Evolutionary conservation across 2,113 vertebrate species (phyloP).

Genomic region (Sander vitreus): DNA sequence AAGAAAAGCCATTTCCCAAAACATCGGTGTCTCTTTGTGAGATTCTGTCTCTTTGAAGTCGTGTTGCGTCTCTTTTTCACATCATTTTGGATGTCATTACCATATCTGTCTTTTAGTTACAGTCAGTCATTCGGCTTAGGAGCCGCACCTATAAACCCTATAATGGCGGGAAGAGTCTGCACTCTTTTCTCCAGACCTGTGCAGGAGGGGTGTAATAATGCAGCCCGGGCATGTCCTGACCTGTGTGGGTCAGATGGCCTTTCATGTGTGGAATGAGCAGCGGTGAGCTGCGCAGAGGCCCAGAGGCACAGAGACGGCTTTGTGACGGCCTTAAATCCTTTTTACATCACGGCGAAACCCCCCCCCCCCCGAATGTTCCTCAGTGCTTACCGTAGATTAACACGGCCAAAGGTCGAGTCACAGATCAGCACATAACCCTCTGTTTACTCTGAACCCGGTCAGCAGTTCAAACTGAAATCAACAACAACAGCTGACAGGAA

Average conservation of each 20-base stretch:
- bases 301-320: conserved; percentile 32
- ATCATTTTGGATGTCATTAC: too few species aligned
- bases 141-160: too few species aligned
- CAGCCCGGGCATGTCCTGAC: background rate
- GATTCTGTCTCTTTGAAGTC: too few species aligned
- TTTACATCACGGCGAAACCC: conserved; percentile 16
- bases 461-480: background rate
- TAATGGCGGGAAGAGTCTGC: too few species aligned
- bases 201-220: background rate
- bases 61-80: too few species aligned
- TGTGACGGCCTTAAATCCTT: conserved; percentile 55
- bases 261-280: conserved; percentile 36
- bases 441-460: background rate
- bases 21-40: too few species aligned
- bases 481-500: background rate
- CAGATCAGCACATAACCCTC: background rate
- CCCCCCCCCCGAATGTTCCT: conserved; percentile 32
- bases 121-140: too few species aligned
- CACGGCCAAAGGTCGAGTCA: conserved; percentile 2
- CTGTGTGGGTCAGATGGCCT: background rate
- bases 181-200: too few species aligned
- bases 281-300: conserved; percentile 8
- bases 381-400: conserved; percentile 30
- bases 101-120: too few species aligned
- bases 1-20: too few species aligned